Percentiles rank a stretch among this genome's conserved stretches.
These are phyloP conservation scores for Vulpes ferrilata DNA, from an alignment of 2,113 vertebrate species.

Conservation along the genomic window DNA sequence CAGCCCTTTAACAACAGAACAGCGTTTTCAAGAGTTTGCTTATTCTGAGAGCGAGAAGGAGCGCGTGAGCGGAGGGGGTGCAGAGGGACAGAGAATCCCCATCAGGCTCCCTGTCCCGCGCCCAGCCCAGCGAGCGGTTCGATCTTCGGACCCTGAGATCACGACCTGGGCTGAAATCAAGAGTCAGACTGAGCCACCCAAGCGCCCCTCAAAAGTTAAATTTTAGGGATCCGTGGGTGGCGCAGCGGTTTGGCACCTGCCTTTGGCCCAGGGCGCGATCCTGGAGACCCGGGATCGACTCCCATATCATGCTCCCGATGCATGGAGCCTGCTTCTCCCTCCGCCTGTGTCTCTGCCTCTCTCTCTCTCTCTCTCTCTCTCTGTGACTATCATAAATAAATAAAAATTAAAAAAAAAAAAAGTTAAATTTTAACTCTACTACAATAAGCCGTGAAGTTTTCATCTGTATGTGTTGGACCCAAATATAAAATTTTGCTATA, in stretches of 20 bases:
- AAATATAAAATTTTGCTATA: constrained; percentile 20
- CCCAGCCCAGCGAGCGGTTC: background rate
- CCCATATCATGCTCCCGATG: too few species aligned
- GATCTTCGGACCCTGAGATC: background rate
- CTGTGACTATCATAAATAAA: too few species aligned
- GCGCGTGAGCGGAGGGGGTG: background rate
- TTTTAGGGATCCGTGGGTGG: background rate
- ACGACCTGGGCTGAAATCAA: background rate
- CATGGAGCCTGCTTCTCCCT: too few species aligned
- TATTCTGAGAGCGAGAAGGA: background rate
- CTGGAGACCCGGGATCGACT: too few species aligned
- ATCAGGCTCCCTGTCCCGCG: background rate
- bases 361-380: too few species aligned
- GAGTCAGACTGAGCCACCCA: background rate
- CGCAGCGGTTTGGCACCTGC: too few species aligned
- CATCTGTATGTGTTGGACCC: background rate
- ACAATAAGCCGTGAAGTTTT: background rate
- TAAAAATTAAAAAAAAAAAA: too few species aligned
- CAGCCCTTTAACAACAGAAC: constrained; percentile 53
- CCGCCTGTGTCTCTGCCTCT: too few species aligned
- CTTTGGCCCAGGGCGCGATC: too few species aligned
- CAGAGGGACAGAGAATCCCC: background rate
- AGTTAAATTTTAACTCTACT: background rate
- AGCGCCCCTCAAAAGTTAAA: background rate
- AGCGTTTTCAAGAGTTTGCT: background rate